Percentiles rank a stretch among this genome's conserved stretches.
phyloP scores from a whole-genome alignment of 1,140 invertebrate genomes.

The Drosophila chauvacae region DNA sequence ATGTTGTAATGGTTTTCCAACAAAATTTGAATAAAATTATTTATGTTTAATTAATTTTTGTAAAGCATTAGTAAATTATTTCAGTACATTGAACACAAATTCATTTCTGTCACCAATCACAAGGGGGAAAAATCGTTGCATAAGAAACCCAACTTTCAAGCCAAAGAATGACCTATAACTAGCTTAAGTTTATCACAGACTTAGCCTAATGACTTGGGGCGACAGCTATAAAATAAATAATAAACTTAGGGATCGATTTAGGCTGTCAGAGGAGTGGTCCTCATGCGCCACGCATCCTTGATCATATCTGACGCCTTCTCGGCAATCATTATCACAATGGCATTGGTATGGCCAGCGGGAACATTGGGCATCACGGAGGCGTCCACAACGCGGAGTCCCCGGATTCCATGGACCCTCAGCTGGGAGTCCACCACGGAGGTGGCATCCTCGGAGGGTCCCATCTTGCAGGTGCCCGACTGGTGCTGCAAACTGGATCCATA shows the following conservation, averaged over 20 bases:
- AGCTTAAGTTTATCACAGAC: conserved; percentile 55
- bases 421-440: conserved; percentile 91
- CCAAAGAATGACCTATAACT: neutral
- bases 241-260: conserved; percentile 2
- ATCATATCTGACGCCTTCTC: conserved; percentile 88
- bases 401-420: conserved; percentile 89
- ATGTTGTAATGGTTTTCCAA: neutral
- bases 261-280: conserved; percentile 8
- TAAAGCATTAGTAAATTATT: too few species aligned
- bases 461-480: conserved; percentile 91
- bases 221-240: conserved; percentile 63
- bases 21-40: neutral
- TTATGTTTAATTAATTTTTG: neutral
- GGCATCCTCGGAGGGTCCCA: conserved; percentile 89
- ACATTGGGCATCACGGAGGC: conserved; percentile 90
- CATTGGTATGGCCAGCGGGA: conserved; percentile 87
- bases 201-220: conserved; percentile 36
- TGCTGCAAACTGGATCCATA: conserved; percentile 90
- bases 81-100: conserved; percentile 12
- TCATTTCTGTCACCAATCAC: conserved; percentile 6
- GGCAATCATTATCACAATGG: conserved; percentile 88
- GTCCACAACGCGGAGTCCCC: conserved; percentile 89
- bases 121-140: neutral
- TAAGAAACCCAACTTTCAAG: neutral
- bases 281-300: conserved; percentile 86